Percentiles rank a stretch among this genome's conserved stretches.
Evolutionary conservation across 2,797 vertebrate genomes (phyloP).

Genomic region (Gymnocypris eckloni): DNA sequence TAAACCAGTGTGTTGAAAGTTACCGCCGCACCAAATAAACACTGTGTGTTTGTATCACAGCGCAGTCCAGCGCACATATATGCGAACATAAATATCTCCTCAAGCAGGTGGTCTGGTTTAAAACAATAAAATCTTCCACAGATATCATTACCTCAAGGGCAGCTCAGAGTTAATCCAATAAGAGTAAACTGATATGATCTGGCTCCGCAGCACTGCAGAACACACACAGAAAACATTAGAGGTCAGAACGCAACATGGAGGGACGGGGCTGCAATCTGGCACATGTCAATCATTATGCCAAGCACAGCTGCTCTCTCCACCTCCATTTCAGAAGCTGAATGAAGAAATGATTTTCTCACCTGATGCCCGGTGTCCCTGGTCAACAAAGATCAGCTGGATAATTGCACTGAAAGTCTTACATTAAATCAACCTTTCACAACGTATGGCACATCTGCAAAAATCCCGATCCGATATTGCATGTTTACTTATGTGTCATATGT

Average conservation of each 20-base stretch:
- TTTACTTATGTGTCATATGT: conserved; percentile 19
- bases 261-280: conserved; percentile 70
- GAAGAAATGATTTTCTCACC: conserved; percentile 76
- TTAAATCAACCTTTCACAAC: conserved; percentile 59
- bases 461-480: conserved; percentile 33
- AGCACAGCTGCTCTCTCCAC: conserved; percentile 73
- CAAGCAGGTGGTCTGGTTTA: conserved; percentile 55
- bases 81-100: conserved; percentile 37
- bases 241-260: conserved; percentile 67
- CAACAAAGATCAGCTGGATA: conserved; percentile 57
- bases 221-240: conserved; percentile 66
- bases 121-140: conserved; percentile 50
- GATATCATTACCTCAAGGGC: conserved; percentile 45
- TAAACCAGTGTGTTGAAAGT: not conserved
- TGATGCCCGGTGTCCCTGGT: conserved; percentile 69
- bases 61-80: not conserved
- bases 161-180: conserved; percentile 57
- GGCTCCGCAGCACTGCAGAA: conserved; percentile 61
- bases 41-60: conserved; percentile 23
- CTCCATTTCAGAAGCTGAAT: conserved; percentile 76
- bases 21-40: conserved; percentile 6
- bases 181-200: conserved; percentile 56
- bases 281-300: conserved; percentile 79
- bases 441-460: conserved; percentile 49
- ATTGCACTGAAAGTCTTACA: conserved; percentile 58